Conservation (phyloP, 2,888 invertebrate genomes). For the Zaprionus bogoriensis region DNA sequence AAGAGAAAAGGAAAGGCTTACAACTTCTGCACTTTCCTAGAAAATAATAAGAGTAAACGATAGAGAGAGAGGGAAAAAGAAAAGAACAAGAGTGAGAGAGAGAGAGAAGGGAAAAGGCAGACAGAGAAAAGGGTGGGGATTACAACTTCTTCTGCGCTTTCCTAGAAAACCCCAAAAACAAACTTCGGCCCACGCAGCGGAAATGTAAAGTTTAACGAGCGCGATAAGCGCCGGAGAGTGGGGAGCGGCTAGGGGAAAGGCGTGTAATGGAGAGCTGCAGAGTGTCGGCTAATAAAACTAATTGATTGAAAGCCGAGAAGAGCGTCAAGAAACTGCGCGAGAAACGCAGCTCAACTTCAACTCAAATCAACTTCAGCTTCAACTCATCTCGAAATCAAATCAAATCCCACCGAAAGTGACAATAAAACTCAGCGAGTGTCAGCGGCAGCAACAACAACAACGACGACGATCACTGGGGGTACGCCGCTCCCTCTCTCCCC, state of each 20-base stretch:
- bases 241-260: too few relatives aligned
- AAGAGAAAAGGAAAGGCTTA: neutral
- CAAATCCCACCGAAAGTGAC: slow-evolving; percentile 66
- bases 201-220: slow-evolving; percentile 26
- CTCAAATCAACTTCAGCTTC: slow-evolving; percentile 30
- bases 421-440: slow-evolving; percentile 73
- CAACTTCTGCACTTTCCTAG: too few relatives aligned
- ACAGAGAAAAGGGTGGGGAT: too few relatives aligned
- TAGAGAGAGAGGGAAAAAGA: too few relatives aligned
- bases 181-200: slow-evolving; percentile 59
- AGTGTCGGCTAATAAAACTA: slow-evolving; percentile 43
- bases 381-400: slow-evolving; percentile 42
- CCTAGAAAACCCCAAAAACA: too few relatives aligned
- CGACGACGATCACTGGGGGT: slow-evolving; percentile 25
- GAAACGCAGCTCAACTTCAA: slow-evolving; percentile 4
- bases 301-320: slow-evolving; percentile 54
- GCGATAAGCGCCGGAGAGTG: slow-evolving; percentile 54
- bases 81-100: too few relatives aligned
- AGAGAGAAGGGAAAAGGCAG: too few relatives aligned
- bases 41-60: too few relatives aligned
- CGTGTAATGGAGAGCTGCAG: too few relatives aligned
- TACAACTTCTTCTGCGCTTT: too few relatives aligned
- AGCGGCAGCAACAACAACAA: slow-evolving; percentile 5
- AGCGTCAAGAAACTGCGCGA: neutral
- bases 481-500: slow-evolving; percentile 21